Evolutionary conservation across 2,113 vertebrate species (phyloP), one percentile per base, ranked within the genome.

Genomic region (Hoplias malabaricus): DNA sequence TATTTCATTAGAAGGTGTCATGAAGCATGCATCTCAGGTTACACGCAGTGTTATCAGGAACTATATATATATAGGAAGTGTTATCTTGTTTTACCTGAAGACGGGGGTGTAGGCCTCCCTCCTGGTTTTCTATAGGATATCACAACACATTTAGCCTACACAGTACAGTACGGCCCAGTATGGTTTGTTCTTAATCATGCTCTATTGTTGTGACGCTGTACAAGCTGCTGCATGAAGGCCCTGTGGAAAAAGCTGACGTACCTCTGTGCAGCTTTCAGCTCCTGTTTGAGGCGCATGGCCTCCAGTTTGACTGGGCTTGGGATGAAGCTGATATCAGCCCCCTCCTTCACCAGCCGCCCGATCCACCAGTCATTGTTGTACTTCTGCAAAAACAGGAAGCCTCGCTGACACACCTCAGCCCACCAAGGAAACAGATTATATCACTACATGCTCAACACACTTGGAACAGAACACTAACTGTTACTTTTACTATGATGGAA

Each of bases 331-430:
- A 98, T 95, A 88, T 98, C 96, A 0, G 96, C 96, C 63, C 96
- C 96, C 84, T 98, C 96, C 90, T 98, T 96, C 85, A 98, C 96
- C 85, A 98, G 93, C 13, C 96, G 92, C 75, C 96, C 96, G 0
- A 98, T 97, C 96, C 96, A 98, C 96, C 96, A 98, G 82, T 98
- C 96, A 73, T 98, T 98, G 86, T 94, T 98, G 87, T 94, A 98
- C 86, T 98, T 98, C 96, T 97, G 90, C 36, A 72, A 0, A 3
- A 38, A 34, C 54, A 0, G 54, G 57, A 40, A 25, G 72, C 54
- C 34, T 40, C 13, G 4, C 38, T 9, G 12, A 59, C 5, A 73
- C 40, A 23, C 12, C 23, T 5, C 2, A 34, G 4, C n/a, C 27
- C 9, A 70, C 61, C 31, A 25, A 61, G 4, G 14, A 7, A 5